Conservation (phyloP, 2,888 invertebrate species). For the Pollenia labialis region DNA sequence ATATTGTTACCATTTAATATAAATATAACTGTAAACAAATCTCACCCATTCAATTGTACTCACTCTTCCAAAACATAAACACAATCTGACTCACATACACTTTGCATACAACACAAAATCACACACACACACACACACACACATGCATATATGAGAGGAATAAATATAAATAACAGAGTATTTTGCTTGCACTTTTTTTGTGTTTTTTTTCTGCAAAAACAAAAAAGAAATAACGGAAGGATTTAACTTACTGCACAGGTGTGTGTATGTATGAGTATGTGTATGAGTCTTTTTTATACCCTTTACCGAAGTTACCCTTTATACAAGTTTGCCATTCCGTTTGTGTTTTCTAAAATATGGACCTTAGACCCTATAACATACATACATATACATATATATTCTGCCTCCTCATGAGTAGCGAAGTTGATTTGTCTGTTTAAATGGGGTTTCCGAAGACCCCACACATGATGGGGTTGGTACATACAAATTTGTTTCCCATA, state of each 20-base stretch:
- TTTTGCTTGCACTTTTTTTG: conserved; percentile 51
- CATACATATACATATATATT: too few species aligned
- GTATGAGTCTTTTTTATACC: too few species aligned
- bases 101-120: not conserved
- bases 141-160: conserved; percentile 5
- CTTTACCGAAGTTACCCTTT: too few species aligned
- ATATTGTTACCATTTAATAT: conserved; percentile 42
- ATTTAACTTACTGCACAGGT: conserved; percentile 62
- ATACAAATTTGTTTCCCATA: too few species aligned
- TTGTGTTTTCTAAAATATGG: too few species aligned
- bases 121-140: not conserved
- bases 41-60: conserved; percentile 35
- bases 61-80: not conserved
- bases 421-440: too few species aligned
- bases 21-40: conserved; percentile 31
- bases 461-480: too few species aligned
- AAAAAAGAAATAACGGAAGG: conserved; percentile 61
- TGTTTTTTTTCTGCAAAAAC: conserved; percentile 31
- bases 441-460: too few species aligned
- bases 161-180: conserved; percentile 45
- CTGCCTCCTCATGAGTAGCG: too few species aligned
- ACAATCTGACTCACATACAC: not conserved
- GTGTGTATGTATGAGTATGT: conserved; percentile 30
- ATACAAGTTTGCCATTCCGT: too few species aligned
- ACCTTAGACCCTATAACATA: too few species aligned